These are phyloP conservation scores for Nycticebus coucang DNA, from an alignment of 2,113 vertebrate genomes.

Conservation along the genomic window DNA sequence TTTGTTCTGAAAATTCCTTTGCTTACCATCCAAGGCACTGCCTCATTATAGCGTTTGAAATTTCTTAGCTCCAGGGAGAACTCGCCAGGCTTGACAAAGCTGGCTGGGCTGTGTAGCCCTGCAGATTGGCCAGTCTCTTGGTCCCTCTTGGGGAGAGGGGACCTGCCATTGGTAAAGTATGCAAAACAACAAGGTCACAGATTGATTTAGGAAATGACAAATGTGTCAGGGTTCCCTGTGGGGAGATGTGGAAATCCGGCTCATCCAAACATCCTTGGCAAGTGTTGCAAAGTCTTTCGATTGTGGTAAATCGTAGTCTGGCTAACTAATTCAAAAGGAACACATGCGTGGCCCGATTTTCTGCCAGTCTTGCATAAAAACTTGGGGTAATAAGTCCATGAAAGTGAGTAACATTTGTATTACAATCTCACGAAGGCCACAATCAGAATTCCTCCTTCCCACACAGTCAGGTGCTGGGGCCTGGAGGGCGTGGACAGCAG, in stretches of 20 bases:
- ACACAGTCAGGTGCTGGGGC: not conserved
- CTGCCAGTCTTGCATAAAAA: conserved; percentile 65
- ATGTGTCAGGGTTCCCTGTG: conserved; percentile 54
- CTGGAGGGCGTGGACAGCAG: not conserved
- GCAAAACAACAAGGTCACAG: conserved; percentile 41
- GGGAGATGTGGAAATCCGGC: conserved; percentile 56
- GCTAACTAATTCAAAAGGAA: conserved; percentile 61
- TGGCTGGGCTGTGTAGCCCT: not conserved
- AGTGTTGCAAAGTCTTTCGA: conserved; percentile 40
- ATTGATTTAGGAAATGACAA: conserved; percentile 63
- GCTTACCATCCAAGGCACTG: not conserved
- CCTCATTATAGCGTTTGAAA: not conserved
- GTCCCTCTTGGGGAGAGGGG: conserved; percentile 9
- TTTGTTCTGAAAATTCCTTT: conserved; percentile 53
- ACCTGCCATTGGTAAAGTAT: conserved; percentile 25
- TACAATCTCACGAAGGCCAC: conserved; percentile 16
- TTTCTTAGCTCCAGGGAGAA: conserved; percentile 35
- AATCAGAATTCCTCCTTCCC: conserved; percentile 9
- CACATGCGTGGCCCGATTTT: conserved; percentile 40
- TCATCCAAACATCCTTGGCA: conserved; percentile 67
- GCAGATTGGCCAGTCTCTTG: not conserved
- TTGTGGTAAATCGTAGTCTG: conserved; percentile 47
- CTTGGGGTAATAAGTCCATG: conserved; percentile 8
- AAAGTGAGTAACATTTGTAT: conserved; percentile 53
- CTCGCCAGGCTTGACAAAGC: not conserved